Evolutionary conservation across 2,113 vertebrate species (phyloP), one percentile per base, ranked within the genome.

Genomic region (Callithrix jacchus): DNA sequence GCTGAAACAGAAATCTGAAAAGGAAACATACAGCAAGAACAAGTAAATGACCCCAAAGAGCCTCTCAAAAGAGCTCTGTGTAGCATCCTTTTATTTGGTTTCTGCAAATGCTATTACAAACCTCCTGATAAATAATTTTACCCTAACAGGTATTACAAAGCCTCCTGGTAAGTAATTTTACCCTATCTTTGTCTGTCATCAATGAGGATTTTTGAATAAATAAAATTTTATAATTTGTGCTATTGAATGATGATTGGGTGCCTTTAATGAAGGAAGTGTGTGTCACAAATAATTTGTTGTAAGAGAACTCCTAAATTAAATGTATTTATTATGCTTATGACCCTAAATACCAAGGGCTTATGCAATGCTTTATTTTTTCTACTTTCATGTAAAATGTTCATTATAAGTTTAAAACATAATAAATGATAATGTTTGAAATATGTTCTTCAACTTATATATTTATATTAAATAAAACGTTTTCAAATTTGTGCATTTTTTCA

Each of bases 1-100:
- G 18, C 58, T 90, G 25, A 93, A 94, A 93, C 81, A 85, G n/a
- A 94, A 83, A 93, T 94, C 86, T 91, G 30, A 56, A 94, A 94
- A 91, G 40, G 70, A 96, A 96, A 81, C 5, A 16, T 70, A 93
- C 14, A 74, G 76, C 81, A 94, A 91, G 49, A 96, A 25, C 17
- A 94, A 92, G 32, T 85, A 89, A 95, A 92, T 95, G 52, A 92
- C 49, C 32, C 85, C 68, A 35, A 87, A 90, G 58, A 87, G 47
- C 61, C 82, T 91, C 82, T 91, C 64, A 47, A 90, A 96, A 89
- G 54, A 87, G 45, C 45, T 80, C 13, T 90, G 76, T 66, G 27
- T 77, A 86, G 77, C 23, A 97, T 82, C 68, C n/a, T 95, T 83
- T 96, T 58, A 90, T 90, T 82, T 93, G 66, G 73, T 37, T 91